Evolutionary conservation across 2,797 vertebrate species (phyloP), one percentile per base, ranked within the genome.

Genomic region (Typhlichthys eigenmanni): DNA sequence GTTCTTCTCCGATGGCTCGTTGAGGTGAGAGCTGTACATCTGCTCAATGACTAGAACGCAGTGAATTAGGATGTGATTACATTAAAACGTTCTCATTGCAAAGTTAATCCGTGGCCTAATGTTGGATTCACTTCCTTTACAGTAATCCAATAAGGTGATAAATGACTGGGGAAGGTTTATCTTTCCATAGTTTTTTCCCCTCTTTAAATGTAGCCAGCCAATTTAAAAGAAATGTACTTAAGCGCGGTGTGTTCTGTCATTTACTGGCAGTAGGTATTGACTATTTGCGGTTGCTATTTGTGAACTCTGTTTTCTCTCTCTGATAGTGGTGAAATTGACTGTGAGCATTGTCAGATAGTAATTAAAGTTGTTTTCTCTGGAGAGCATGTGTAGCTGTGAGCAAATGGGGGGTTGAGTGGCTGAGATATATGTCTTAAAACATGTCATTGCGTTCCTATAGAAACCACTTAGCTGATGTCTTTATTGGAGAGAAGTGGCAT

Each of bases 51-150:
- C 65, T 54, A 52, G 62, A 72, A 75, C 55, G 55, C 66, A 80
- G 78, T 83, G 71, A 77, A 68, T 38, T 6, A 38, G 17, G 16
- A 64, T 64, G 62, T 71, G 64, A 74, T 75, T 71, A 62, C 45
- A 47, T 79, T 72, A 64, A 72, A 73, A 57, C 49, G 49, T 71
- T 69, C 34, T 63, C 55, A 78, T 74, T 72, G 75, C 78, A 52
- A 63, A 64, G 32, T 78, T 83, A 75, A 85, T 86, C 78, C 80
- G 52, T 66, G 47, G 68, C 68, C 71, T 68, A 72, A 76, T 82
- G 72, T 70, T 73, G 61, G 64, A 78, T 76, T 79, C 64, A 59
- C 69, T 64, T 45, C 50, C 69, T 69, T 48, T 85, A 29, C 24
- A 29, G 24, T 29, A 83, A 87, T 90, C 79, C 80, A 69, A 72